Percentiles rank a stretch among this genome's conserved stretches.
These are phyloP conservation scores for Lasius platythorax DNA, from an alignment of 2,888 invertebrate genomes.

Conservation along the genomic window DNA sequence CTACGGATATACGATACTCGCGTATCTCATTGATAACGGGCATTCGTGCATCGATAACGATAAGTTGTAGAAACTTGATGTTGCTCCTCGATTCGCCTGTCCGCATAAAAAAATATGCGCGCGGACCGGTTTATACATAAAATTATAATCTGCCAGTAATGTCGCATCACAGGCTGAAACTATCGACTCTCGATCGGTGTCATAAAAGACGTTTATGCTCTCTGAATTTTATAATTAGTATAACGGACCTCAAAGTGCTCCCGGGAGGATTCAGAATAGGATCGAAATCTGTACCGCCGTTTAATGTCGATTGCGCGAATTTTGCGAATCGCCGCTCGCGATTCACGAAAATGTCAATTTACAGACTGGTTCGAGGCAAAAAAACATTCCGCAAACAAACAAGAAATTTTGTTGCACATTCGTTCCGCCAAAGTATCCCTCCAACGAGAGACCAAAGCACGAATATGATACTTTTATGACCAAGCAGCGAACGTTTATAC, in stretches of 20 bases:
- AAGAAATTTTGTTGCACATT: conserved; percentile 7
- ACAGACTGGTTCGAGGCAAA: conserved; percentile 30
- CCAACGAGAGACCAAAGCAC: conserved; percentile 30
- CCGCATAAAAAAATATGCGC: not conserved
- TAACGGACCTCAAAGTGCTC: not conserved
- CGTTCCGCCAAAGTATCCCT: conserved; percentile 22
- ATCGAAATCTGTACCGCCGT: not conserved
- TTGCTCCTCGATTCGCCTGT: not conserved
- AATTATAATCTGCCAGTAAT: not conserved
- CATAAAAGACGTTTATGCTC: not conserved
- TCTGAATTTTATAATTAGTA: not conserved
- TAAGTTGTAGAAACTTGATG: not conserved
- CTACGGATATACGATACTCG: not conserved
- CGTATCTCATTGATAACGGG: not conserved
- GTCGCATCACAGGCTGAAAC: not conserved
- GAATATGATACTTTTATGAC: conserved; percentile 63
- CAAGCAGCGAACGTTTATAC: conserved; percentile 57
- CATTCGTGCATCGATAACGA: not conserved
- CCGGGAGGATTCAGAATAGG: not conserved
- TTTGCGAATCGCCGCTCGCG: not conserved
- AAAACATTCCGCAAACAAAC: conserved; percentile 24
- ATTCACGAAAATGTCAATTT: conserved; percentile 42
- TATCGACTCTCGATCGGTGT: not conserved
- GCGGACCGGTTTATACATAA: not conserved
- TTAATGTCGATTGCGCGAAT: not conserved